Conservation (phyloP, 2,797 vertebrate species). For the Chaunax sp. region DNA sequence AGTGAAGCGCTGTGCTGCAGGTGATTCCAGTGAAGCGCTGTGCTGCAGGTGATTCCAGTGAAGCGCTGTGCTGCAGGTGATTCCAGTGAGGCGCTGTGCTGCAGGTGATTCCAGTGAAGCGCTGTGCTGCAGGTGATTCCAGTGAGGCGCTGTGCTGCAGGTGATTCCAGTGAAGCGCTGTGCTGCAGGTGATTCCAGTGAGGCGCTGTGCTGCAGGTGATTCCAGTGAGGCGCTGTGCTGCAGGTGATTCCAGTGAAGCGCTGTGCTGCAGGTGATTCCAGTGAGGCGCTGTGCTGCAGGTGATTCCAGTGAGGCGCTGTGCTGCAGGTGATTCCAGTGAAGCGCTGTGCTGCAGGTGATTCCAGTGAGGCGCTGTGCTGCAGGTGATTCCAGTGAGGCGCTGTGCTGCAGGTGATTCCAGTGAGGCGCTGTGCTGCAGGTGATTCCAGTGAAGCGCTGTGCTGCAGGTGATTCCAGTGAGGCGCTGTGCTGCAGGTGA, state of each 20-base stretch:
- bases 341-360: conserved; percentile 2
- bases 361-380: conserved; percentile 34
- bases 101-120: conserved; percentile 56
- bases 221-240: conserved; percentile 26
- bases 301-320: not conserved
- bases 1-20: conserved; percentile 17
- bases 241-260: not conserved
- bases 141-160: conserved; percentile 54
- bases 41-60: conserved; percentile 65
- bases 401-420: not conserved
- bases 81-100: conserved; percentile 34
- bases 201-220: conserved; percentile 62
- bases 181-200: not conserved
- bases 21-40: too few relatives aligned
- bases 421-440: conserved; percentile 54
- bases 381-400: conserved; percentile 56
- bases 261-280: conserved; percentile 64
- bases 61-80: conserved; percentile 2
- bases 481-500: conserved; percentile 62
- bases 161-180: conserved; percentile 44
- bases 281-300: conserved; percentile 16
- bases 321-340: conserved; percentile 65
- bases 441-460: conserved; percentile 44
- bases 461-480: not conserved
- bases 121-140: not conserved